Conservation (phyloP, 2,113 vertebrate genomes). For the Stegastes partitus region DNA sequence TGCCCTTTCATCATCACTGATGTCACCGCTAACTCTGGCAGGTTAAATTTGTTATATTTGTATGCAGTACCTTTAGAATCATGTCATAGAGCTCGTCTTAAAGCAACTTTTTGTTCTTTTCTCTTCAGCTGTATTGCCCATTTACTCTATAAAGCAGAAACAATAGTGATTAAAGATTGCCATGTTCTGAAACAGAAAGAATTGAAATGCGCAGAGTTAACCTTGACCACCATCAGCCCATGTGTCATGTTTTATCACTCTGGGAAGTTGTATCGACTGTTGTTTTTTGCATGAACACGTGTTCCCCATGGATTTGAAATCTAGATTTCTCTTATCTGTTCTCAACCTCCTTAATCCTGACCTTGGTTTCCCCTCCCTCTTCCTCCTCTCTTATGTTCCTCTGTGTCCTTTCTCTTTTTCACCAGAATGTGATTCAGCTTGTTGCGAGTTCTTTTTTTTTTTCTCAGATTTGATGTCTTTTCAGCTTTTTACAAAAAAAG, state of each 20-base stretch:
- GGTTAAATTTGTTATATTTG: no score
- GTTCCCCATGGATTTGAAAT: not conserved
- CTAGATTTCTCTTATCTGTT: not conserved
- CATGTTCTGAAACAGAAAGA: not conserved
- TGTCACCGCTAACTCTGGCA: no score
- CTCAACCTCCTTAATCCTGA: not conserved
- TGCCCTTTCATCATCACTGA: no score
- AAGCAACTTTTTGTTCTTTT: not conserved
- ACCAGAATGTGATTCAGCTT: not conserved
- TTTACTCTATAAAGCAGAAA: no score
- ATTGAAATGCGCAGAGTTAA: conserved; percentile 1
- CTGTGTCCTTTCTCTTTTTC: not conserved
- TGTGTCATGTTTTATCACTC: conserved; percentile 10
- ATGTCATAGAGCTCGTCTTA: not conserved
- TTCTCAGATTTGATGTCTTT: not conserved
- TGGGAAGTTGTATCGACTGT: conserved; percentile 10
- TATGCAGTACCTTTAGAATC: no score
- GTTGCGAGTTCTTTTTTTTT: not conserved
- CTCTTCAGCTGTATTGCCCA: not conserved
- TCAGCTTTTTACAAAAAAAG: not conserved
- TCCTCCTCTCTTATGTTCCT: not conserved
- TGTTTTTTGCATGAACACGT: not conserved
- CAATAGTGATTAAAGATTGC: not conserved
- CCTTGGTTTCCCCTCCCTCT: not conserved
- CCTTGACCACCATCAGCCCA: conserved; percentile 11